Percentiles rank a stretch among this genome's conserved stretches.
Conservation (phyloP, 64 coral and sea anemone genomes). For the Pocillopora verrucosa region DNA sequence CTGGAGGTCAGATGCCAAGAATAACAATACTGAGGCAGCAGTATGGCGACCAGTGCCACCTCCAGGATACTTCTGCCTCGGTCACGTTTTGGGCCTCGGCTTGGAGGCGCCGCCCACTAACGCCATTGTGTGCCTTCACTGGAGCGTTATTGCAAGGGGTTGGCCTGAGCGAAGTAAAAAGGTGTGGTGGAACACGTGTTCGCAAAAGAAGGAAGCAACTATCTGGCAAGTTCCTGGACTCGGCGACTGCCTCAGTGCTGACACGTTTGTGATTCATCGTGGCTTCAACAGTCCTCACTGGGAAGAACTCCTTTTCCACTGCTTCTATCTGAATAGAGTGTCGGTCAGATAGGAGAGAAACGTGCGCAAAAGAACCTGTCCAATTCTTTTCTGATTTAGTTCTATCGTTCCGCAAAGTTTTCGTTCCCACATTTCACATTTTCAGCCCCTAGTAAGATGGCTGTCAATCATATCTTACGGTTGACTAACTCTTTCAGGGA, state of each 20-base stretch:
- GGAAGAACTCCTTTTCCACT: slow-evolving; percentile 73
- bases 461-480: no score
- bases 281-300: slow-evolving; percentile 60
- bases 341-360: slow-evolving; percentile 4
- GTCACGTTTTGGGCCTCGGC: slow-evolving; percentile 64
- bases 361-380: neutral
- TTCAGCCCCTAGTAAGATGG: no score
- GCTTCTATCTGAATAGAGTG: slow-evolving; percentile 48
- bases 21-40: slow-evolving; percentile 19
- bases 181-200: slow-evolving; percentile 50
- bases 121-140: slow-evolving; percentile 77
- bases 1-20: slow-evolving; percentile 44
- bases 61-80: slow-evolving; percentile 75
- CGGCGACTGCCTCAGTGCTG: slow-evolving; percentile 54
- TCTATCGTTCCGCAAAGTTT: neutral
- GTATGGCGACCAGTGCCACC: slow-evolving; percentile 77
- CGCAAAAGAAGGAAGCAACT: slow-evolving; percentile 54
- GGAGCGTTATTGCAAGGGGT: slow-evolving; percentile 57
- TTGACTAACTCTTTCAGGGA: no score
- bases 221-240: slow-evolving; percentile 60
- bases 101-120: slow-evolving; percentile 44
- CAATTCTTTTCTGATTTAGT: neutral
- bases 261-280: slow-evolving; percentile 69
- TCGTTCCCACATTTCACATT: no score
- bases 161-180: slow-evolving; percentile 37